Base-by-base conservation (phyloP, 2,113 vertebrate species). In the Sylvia atricapilla region DNA sequence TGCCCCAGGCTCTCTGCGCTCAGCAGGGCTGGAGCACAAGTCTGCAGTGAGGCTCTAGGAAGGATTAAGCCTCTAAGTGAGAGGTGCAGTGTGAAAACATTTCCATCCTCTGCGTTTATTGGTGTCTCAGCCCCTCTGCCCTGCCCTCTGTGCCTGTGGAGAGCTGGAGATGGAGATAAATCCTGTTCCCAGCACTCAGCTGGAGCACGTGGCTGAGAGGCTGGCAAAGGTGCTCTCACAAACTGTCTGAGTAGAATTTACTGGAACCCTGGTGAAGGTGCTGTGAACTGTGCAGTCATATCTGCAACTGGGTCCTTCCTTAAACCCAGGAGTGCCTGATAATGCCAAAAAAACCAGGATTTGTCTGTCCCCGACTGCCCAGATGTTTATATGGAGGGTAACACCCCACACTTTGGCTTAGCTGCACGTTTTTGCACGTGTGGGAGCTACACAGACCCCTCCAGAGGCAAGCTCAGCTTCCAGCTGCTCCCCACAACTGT, bases 371-470 rank as follows among this genome's bases (percentile, higher is more conserved):
- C 41, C 4, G 13, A n/a, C 10, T 19, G 27, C 60, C 41, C 60
- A 35, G 15, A 30, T 50, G 7, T 67, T 49, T 25, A 1, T 2
- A 1, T 3, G 11, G 19, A 25, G 33, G 19, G 23, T 27, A 44
- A 66, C 17, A 60, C 44, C 37, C 23, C 35, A 0, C 18, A 33
- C 19, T 43, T 50, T 14, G 15, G n/a, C 6, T 58, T 11, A 37
- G 21, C 10, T 56, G 25, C 33, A 4, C 22, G 2, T 81, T 59
- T 62, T 39, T 64, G 17, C 23, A n/a, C 0, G 0, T 5, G 30
- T 12, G 21, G 31, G 10, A 66, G 47, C 60, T n/a, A 1, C 31
- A 6, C 25, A 4, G 21, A 14, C 25, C 11, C 15, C 2, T 23
- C 47, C 41, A 41, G n/a, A 27, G 53, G 5, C n/a, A 23, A 68